Conservation (phyloP, 2,888 invertebrate species). For the Acrobeloides nanus region DNA sequence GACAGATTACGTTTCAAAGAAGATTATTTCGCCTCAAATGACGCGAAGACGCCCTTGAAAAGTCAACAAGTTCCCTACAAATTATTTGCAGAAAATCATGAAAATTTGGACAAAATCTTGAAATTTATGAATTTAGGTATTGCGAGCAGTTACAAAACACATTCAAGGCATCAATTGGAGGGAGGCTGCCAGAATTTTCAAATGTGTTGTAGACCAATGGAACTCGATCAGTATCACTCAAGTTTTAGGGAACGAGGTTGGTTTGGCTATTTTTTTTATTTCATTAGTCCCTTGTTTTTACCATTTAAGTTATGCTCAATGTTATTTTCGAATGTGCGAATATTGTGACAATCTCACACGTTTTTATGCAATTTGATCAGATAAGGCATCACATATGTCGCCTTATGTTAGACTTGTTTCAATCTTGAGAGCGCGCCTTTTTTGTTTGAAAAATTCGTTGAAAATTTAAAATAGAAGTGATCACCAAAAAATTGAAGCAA, state of each 20-base stretch:
- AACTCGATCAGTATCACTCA: slow-evolving; percentile 26
- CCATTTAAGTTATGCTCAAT: no score
- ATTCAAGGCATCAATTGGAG: slow-evolving; percentile 78
- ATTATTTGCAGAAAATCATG: slow-evolving; percentile 6
- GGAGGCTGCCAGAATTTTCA: slow-evolving; percentile 88
- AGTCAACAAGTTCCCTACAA: background rate
- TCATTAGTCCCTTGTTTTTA: no score
- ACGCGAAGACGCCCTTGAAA: background rate
- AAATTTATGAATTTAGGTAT: slow-evolving; percentile 58
- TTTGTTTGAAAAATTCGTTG: no score
- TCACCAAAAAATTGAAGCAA: no score
- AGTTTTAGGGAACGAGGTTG: slow-evolving; percentile 24
- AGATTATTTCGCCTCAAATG: background rate
- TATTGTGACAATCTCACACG: no score
- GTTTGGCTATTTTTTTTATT: slow-evolving; percentile 11
- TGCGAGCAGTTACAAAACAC: slow-evolving; percentile 73
- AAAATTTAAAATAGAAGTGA: no score
- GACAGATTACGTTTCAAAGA: background rate
- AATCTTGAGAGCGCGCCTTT: no score
- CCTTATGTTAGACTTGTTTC: no score
- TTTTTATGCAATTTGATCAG: no score
- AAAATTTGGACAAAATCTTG: slow-evolving; percentile 7
- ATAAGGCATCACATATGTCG: no score
- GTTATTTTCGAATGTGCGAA: no score
- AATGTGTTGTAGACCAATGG: slow-evolving; percentile 69